A percentile compares a stretch with the other conserved stretches of the same genome.
These are phyloP conservation scores for Tetragonula carbonaria DNA, from an alignment of 2,888 invertebrate genomes.

Conservation along the genomic window DNA sequence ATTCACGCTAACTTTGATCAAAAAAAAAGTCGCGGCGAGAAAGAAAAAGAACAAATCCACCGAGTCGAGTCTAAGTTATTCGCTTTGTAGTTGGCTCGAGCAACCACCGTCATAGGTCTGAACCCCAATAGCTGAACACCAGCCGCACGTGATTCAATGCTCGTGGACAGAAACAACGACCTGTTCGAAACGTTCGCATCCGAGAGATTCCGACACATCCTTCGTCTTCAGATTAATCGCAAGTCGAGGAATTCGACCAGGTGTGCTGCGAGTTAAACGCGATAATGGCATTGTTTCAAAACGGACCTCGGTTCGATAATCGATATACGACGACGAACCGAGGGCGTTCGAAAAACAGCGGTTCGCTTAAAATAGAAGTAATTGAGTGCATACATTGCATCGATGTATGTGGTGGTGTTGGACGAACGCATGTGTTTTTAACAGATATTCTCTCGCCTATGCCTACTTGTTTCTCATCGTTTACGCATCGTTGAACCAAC, in stretches of 20 bases:
- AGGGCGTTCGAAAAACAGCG: not conserved
- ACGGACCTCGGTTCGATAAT: slow-evolving; percentile 28
- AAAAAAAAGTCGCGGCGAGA: not conserved
- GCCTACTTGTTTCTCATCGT: slow-evolving; percentile 7
- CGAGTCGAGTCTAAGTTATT: not conserved
- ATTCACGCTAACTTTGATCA: not conserved
- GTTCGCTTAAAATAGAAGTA: not conserved
- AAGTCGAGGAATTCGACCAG: not conserved
- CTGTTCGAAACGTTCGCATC: not conserved
- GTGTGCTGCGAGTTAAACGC: not conserved
- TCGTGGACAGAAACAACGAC: not conserved
- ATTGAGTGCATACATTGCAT: not conserved
- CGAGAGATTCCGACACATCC: not conserved
- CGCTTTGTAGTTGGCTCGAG: not conserved
- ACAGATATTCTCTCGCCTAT: not conserved
- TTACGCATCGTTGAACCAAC: slow-evolving; percentile 2
- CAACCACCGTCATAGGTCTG: not conserved
- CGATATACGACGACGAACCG: slow-evolving; percentile 20
- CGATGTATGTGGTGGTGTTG: no score
- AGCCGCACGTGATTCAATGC: slow-evolving; percentile 12
- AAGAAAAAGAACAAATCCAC: no score
- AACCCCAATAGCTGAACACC: slow-evolving; percentile 15
- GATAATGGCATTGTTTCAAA: slow-evolving; percentile 40
- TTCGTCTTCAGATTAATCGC: not conserved
- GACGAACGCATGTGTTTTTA: not conserved